Evolutionary conservation across 2,113 vertebrate genomes (phyloP), one percentile per base, ranked within the genome.

Genomic region (Spheniscus mendiculus): DNA sequence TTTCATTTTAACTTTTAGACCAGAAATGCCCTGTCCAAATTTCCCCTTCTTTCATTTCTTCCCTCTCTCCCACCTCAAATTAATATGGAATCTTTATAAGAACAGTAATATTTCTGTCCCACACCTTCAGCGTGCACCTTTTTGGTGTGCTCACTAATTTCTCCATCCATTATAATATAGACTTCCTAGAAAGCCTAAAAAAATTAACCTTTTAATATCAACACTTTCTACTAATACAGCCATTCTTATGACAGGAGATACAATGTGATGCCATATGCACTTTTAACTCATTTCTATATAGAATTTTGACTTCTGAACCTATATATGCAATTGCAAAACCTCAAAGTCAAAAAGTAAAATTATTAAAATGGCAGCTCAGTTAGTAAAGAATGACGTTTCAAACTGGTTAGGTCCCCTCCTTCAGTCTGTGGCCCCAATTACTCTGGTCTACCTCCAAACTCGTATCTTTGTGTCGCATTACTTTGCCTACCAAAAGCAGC

Each of bases 381-480:
- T 14, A 23, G 40, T 10, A 42, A 58, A 52, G 47, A 40, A 27
- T 4, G 6, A 40, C 4, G 22, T 29, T 62, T 52, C 15, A 9
- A 59, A 29, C 11, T 5, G 21, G 40, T 36, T 32, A 10, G 8
- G 49, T 59, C 32, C 9, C 23, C 27, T 55, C 25, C 36, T 78
- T 27, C 32, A 11, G 2, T 3, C 44, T 12, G 19, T 5, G 47
- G 40, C 25, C 55, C 52, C 1, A 0, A 14, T 21, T 32, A 2
- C 38, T 34, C 59, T 23, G 23, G 5, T 22, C n/a, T 47, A 6
- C 16, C 42, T 55, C 65, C 38, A 22, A 15, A 14, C 7, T 19
- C 2, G 0, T 36, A 4, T 2, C 42, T 73, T 21, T 26, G 25
- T 22, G 21, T 45, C 1, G 0, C 5, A 1, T 29, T 16, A 15